Conservation (phyloP, 2,888 invertebrate species). For the Cerastoderma edule region DNA sequence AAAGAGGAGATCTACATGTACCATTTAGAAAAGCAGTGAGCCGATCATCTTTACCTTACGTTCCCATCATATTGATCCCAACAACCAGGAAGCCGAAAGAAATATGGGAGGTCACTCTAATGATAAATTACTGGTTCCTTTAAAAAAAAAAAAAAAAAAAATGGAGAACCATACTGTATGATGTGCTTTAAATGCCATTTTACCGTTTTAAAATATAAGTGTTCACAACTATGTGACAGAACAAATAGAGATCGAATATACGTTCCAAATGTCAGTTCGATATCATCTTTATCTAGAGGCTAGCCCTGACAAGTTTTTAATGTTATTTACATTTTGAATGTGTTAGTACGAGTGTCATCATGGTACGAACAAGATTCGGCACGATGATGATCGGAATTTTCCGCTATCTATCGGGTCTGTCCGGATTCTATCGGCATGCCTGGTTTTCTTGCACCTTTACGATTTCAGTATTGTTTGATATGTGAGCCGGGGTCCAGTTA, state of each 20-base stretch:
- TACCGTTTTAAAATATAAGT: background rate
- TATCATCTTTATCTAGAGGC: too few species aligned
- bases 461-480: background rate
- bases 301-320: too few species aligned
- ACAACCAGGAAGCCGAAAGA: too few species aligned
- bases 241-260: background rate
- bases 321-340: too few species aligned
- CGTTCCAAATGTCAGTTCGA: too few species aligned
- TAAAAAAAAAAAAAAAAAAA: too few species aligned
- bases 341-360: constrained; percentile 1
- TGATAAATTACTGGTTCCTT: too few species aligned
- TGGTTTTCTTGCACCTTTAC: background rate
- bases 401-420: background rate
- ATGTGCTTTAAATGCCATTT: background rate
- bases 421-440: background rate
- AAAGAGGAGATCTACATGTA: too few species aligned
- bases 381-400: background rate
- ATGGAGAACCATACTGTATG: background rate
- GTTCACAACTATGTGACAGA: background rate
- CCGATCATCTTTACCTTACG: too few species aligned
- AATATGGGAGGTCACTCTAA: too few species aligned
- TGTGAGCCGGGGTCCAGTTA: background rate
- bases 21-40: too few species aligned
- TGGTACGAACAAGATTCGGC: constrained; percentile 1
- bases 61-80: too few species aligned